These are phyloP conservation scores for Cryptocephalus primarius DNA, from an alignment of 2,888 invertebrate species.

Conservation along the genomic window DNA sequence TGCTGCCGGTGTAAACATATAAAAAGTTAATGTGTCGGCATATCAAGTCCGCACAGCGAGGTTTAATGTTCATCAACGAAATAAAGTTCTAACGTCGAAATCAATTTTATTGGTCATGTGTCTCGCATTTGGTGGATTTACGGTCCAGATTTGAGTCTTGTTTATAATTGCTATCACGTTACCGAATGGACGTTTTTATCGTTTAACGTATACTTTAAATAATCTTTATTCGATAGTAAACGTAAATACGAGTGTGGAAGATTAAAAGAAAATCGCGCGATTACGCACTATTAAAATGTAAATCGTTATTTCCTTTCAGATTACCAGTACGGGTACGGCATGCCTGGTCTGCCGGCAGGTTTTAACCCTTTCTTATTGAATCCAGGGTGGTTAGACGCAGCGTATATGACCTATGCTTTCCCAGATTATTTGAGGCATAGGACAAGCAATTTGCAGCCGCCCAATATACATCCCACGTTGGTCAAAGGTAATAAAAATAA, in stretches of 20 bases:
- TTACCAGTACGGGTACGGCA: slow-evolving; percentile 65
- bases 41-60: too few relatives aligned
- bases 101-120: slow-evolving; percentile 30
- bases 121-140: slow-evolving; percentile 22
- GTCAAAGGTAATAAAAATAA: slow-evolving; percentile 24
- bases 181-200: too few relatives aligned
- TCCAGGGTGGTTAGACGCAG: slow-evolving; percentile 70
- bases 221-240: too few relatives aligned
- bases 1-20: not conserved
- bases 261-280: too few relatives aligned
- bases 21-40: too few relatives aligned
- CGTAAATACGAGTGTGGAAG: too few relatives aligned
- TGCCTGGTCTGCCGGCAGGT: slow-evolving; percentile 50
- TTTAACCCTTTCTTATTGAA: slow-evolving; percentile 72
- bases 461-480: slow-evolving; percentile 20
- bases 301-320: slow-evolving; percentile 41
- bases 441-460: slow-evolving; percentile 24
- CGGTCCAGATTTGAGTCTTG: slow-evolving; percentile 10
- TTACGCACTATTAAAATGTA: not conserved
- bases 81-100: slow-evolving; percentile 25
- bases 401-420: slow-evolving; percentile 64
- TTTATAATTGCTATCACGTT: slow-evolving; percentile 1
- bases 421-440: slow-evolving; percentile 59
- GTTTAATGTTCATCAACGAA: slow-evolving; percentile 24
- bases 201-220: too few relatives aligned